Evolutionary conservation across 1,140 invertebrate genomes (phyloP).

Genomic region (Tetragnatha versicolor): DNA sequence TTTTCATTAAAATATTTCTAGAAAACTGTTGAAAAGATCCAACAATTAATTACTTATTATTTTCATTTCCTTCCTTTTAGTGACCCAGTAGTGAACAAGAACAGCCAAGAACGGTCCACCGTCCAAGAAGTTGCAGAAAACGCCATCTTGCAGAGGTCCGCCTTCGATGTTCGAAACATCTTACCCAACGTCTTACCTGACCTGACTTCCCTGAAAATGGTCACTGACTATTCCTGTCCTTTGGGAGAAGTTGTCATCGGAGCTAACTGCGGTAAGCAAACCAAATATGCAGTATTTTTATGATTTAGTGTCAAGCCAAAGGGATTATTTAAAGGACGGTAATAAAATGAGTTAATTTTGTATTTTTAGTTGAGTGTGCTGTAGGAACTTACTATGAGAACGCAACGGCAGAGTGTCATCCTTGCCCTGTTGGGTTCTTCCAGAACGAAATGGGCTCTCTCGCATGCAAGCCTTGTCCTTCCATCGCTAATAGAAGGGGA

Average conservation of each 20-base stretch:
- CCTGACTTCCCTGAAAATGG: slow-evolving; percentile 81
- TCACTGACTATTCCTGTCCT: slow-evolving; percentile 92
- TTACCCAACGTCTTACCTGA: slow-evolving; percentile 93
- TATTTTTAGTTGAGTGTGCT: slow-evolving; percentile 86
- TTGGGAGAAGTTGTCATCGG: slow-evolving; percentile 90
- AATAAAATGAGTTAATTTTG: background rate
- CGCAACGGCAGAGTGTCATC: slow-evolving; percentile 75
- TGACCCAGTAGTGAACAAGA: slow-evolving; percentile 86
- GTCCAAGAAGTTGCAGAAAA: slow-evolving; percentile 84
- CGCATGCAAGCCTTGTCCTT: slow-evolving; percentile 85
- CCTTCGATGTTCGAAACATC: slow-evolving; percentile 91
- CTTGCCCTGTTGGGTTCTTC: slow-evolving; percentile 89
- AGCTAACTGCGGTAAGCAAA: slow-evolving; percentile 80
- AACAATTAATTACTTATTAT: background rate
- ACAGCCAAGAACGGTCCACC: slow-evolving; percentile 83
- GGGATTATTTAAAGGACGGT: background rate
- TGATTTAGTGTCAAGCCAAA: background rate
- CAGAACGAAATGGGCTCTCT: slow-evolving; percentile 92
- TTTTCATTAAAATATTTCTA: background rate
- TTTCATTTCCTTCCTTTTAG: slow-evolving; percentile 66
- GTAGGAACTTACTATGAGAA: slow-evolving; percentile 88
- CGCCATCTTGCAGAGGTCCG: slow-evolving; percentile 88
- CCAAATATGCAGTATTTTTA: background rate
- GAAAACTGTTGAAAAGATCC: background rate
- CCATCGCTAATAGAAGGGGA: slow-evolving; percentile 84